Base-by-base conservation (phyloP, 2,797 vertebrate species). In the Phaenicophaeus curvirostris region DNA sequence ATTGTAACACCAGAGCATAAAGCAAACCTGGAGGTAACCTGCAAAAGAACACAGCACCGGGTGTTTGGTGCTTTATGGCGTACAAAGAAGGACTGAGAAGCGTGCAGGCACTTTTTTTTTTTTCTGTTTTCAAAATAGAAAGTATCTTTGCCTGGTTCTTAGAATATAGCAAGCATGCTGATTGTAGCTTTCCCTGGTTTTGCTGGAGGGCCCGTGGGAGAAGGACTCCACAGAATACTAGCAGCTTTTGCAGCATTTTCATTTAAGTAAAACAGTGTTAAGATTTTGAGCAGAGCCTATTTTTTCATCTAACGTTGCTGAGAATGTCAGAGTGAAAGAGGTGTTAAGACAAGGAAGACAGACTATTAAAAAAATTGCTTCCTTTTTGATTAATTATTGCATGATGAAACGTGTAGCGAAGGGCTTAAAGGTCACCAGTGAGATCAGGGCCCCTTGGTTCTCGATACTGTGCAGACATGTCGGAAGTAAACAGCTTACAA, bases 11-110 rank as follows among this genome's bases (percentile, higher is more conserved):
- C 89, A 23, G 42, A 94, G 89, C 93, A 72, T 27, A 90, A 93
- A 93, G 87, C 89, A 91, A 91, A 95, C 80, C 76, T 61, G 61
- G 94, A 89, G 93, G 91, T 80, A 77, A 96, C 85, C 85, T 80
- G 95, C 8, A 7, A 58, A 86, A 27, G 91, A 91, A 27, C 87
- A 67, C 55, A 2, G 76, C 41, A 11, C 65, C 0, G 2, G 11
- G 63, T 71, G 42, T 21, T 90, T 19, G 55, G 53, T 61, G 65
- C 76, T 89, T 74, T 28, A 2, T 21, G 50, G 55, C 30, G 27
- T 63, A 83, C 50, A 82, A 88, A 86, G 79, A 76, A 63, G 57
- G 83, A n/a, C 0, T 90, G 74, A 82, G 58, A 85, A 79, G 25
- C 42, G 37, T 85, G 85, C 63, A 78, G 71, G 44, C 39, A 3